These are phyloP conservation scores for Columbina picui DNA, from an alignment of 2,113 vertebrate genomes.

Conservation along the genomic window DNA sequence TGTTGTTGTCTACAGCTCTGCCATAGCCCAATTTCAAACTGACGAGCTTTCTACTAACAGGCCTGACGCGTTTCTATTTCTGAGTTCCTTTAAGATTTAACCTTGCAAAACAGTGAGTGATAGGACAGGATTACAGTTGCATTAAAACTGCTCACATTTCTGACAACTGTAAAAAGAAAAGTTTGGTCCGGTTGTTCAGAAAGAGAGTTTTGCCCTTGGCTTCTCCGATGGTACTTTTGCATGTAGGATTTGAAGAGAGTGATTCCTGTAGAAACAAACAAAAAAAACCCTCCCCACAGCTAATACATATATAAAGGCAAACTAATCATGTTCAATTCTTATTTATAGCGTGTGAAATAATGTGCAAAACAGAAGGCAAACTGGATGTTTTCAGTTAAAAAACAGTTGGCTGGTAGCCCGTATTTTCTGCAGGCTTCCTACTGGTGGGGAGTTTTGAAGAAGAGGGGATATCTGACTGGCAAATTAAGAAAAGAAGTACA, in stretches of 20 bases:
- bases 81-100: background rate
- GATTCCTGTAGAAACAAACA: background rate
- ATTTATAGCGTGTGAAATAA: slow-evolving; percentile 8
- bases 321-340: background rate
- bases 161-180: background rate
- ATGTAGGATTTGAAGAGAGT: background rate
- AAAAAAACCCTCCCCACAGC: background rate
- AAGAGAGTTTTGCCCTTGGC: background rate
- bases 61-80: background rate
- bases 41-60: background rate
- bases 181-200: background rate
- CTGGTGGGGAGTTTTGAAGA: background rate
- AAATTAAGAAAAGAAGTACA: background rate
- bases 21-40: background rate
- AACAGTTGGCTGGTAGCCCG: background rate
- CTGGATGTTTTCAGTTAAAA: background rate
- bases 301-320: background rate
- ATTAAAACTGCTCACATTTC: background rate
- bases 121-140: background rate
- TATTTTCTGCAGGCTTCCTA: background rate
- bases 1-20: background rate
- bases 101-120: background rate
- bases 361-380: background rate
- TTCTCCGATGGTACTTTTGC: background rate
- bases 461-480: background rate